Evolutionary conservation across 1,140 invertebrate species (phyloP).

Genomic region (Nasonia longicornis): DNA sequence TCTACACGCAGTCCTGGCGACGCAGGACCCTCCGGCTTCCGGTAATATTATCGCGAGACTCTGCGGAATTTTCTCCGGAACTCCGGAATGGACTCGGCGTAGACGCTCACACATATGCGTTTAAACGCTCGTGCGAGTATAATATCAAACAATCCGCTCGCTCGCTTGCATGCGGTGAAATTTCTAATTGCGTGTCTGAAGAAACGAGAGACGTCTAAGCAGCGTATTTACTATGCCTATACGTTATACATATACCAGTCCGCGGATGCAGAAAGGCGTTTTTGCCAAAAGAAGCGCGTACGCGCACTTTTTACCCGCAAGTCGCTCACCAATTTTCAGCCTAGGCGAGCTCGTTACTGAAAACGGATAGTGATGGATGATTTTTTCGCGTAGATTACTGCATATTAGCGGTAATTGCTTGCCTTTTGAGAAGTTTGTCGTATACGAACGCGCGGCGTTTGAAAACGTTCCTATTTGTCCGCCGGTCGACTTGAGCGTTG

Average conservation of each 20-base stretch:
- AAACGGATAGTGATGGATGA: not conserved
- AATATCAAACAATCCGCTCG: conserved; percentile 16
- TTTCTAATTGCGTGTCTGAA: conserved; percentile 45
- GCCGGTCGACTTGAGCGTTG: not conserved
- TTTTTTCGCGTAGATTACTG: not conserved
- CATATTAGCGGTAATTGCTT: not conserved
- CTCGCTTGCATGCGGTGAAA: not conserved
- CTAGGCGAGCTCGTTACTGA: not conserved
- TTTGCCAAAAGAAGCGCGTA: too few relatives aligned
- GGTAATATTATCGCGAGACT: conserved; percentile 16
- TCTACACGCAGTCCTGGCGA: not conserved
- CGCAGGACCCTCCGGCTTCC: not conserved
- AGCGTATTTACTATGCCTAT: conserved; percentile 8
- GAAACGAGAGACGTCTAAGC: conserved; percentile 42
- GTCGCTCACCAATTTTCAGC: not conserved
- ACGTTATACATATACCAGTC: not conserved
- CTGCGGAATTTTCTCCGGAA: conserved; percentile 17
- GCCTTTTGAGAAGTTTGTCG: not conserved
- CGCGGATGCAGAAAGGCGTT: not conserved
- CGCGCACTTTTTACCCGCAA: not conserved
- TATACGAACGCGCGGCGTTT: not conserved
- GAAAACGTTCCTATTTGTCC: not conserved
- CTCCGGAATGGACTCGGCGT: not conserved
- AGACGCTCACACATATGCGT: not conserved
- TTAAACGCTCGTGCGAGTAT: not conserved